Percentiles rank a stretch among this genome's conserved stretches.
phyloP scores from a whole-genome alignment of 1,140 invertebrate species.

The Zaprionus gabonicus region DNA sequence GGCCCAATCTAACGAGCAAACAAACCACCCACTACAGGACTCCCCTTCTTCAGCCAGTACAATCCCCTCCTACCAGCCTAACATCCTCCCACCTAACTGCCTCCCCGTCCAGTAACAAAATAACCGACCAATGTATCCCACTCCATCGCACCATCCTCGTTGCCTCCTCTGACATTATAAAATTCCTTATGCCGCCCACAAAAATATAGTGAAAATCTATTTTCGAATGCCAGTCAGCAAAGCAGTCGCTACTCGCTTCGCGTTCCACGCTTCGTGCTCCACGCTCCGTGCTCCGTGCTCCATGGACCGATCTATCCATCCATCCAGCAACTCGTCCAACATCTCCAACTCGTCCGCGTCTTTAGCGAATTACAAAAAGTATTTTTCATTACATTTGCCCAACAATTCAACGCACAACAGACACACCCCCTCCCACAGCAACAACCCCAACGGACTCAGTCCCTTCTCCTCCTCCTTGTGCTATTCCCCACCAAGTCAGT shows the following conservation, averaged over 20 bases:
- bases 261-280: too few relatives aligned
- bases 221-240: constrained; percentile 72
- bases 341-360: neutral
- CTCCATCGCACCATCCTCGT: neutral
- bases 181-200: constrained; percentile 38
- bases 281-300: neutral
- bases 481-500: neutral
- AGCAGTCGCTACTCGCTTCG: constrained; percentile 1
- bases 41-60: neutral
- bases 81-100: too few relatives aligned
- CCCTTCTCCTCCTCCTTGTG: neutral
- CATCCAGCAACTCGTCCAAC: neutral
- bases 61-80: too few relatives aligned
- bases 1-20: constrained; percentile 19
- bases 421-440: neutral
- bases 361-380: constrained; percentile 59
- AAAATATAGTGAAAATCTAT: constrained; percentile 75
- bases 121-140: neutral
- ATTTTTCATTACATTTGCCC: constrained; percentile 77
- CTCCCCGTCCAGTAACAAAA: neutral
- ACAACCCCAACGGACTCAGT: neutral
- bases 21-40: constrained; percentile 3
- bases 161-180: constrained; percentile 11
- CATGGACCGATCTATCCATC: too few relatives aligned
- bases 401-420: constrained; percentile 49